phyloP scores from a whole-genome alignment of 1,140 invertebrate genomes.

The Pseudomyrmex gracilis region DNA sequence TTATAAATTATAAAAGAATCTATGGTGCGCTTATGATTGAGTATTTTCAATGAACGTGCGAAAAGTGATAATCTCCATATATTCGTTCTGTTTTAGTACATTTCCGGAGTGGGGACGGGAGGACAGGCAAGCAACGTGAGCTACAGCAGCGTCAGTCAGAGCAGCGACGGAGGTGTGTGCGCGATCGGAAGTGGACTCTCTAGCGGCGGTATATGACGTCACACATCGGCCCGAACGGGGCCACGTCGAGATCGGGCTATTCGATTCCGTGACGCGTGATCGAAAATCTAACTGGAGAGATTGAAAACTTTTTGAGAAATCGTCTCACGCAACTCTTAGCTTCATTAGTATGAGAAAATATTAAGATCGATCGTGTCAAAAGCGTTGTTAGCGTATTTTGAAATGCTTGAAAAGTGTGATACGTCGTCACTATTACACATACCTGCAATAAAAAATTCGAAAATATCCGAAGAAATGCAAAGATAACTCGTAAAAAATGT shows the following conservation, averaged over 20 bases:
- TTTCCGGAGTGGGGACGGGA: slow-evolving; percentile 76
- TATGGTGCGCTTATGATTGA: background rate
- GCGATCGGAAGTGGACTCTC: slow-evolving; percentile 68
- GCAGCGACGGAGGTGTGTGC: slow-evolving; percentile 80
- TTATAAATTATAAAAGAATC: too few relatives aligned
- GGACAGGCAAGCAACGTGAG: slow-evolving; percentile 81
- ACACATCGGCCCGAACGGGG: slow-evolving; percentile 80
- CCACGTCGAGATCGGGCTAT: slow-evolving; percentile 81
- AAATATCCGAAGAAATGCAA: too few relatives aligned
- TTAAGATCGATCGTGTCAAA: background rate
- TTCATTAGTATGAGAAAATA: background rate
- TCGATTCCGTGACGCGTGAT: slow-evolving; percentile 83
- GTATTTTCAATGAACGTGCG: background rate
- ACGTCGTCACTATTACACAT: background rate
- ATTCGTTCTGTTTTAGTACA: slow-evolving; percentile 80
- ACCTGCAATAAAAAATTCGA: background rate
- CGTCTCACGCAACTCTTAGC: background rate
- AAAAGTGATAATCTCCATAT: slow-evolving; percentile 21
- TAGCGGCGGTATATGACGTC: slow-evolving; percentile 81
- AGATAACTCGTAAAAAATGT: too few relatives aligned
- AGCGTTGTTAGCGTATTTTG: background rate
- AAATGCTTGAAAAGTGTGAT: background rate
- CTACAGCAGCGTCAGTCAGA: slow-evolving; percentile 83
- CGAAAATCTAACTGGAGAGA: slow-evolving; percentile 42
- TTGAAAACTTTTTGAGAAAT: background rate